Conservation (phyloP, 2,113 vertebrate species). For the Clarias gariepinus region DNA sequence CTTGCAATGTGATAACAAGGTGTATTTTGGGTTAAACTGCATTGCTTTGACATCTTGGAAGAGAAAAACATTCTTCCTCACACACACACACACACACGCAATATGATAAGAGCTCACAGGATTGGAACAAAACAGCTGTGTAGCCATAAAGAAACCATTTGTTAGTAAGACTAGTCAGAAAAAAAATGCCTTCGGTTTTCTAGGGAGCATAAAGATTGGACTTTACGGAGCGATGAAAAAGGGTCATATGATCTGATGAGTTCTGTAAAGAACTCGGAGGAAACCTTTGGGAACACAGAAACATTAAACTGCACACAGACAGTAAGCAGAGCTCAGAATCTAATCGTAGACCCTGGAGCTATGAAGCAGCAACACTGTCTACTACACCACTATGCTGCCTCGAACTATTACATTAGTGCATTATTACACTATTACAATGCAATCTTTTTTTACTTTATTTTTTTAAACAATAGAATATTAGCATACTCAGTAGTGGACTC, state of each 20-base stretch:
- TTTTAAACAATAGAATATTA: background rate
- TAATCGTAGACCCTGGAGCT: background rate
- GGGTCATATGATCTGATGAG: too few species aligned
- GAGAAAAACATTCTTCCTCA: background rate
- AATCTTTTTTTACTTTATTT: background rate
- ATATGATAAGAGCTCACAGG: too few species aligned
- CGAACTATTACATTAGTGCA: background rate
- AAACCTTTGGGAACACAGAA: background rate
- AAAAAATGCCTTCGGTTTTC: too few species aligned
- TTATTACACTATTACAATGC: background rate
- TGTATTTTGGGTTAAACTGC: too few species aligned
- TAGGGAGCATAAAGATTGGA: too few species aligned
- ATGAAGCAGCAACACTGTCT: background rate
- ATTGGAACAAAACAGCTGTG: too few species aligned
- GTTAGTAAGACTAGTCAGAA: too few species aligned
- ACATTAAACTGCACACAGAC: background rate
- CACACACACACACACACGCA: background rate
- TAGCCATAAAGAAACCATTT: too few species aligned
- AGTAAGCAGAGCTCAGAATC: background rate
- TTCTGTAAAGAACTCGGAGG: background rate
- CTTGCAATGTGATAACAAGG: too few species aligned
- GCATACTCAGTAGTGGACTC: background rate
- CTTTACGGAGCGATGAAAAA: too few species aligned
- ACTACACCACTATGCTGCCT: background rate
- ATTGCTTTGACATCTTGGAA: too few species aligned